Conservation (phyloP, 2,888 invertebrate species). For the Eilema depressum region DNA sequence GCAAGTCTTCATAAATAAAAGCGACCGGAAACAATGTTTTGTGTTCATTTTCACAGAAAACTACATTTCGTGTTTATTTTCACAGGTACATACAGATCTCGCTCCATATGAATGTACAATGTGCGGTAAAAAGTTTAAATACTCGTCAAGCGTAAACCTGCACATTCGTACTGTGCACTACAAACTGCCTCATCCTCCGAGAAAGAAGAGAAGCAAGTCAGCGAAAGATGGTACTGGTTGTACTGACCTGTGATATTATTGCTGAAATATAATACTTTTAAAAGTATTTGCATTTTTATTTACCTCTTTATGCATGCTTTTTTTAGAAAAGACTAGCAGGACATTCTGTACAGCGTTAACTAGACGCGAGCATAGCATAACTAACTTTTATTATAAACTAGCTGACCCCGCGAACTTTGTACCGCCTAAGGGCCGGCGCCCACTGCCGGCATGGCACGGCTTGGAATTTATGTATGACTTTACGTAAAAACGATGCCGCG, state of each 20-base stretch:
- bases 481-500: too few species aligned
- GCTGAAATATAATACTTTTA: slow-evolving; percentile 6
- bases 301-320: neutral
- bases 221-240: neutral
- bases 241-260: slow-evolving; percentile 11
- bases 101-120: slow-evolving; percentile 55
- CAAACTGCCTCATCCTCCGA: slow-evolving; percentile 54
- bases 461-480: too few species aligned
- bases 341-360: neutral
- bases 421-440: too few species aligned
- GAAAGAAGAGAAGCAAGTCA: slow-evolving; percentile 41
- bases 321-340: too few species aligned
- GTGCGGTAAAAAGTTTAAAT: slow-evolving; percentile 60
- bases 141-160: slow-evolving; percentile 53
- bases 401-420: too few species aligned
- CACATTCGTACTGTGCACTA: slow-evolving; percentile 59
- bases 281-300: neutral
- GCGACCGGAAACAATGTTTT: neutral
- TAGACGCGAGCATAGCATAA: neutral
- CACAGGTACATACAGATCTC: slow-evolving; percentile 54
- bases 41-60: slow-evolving; percentile 23
- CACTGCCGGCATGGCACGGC: too few species aligned
- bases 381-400: neutral
- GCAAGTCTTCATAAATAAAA: neutral
- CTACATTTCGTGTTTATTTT: neutral